A percentile compares a stretch with the other conserved stretches of the same genome.
Evolutionary conservation across 2,797 vertebrate genomes (phyloP).

Genomic region (Cyclura pinguis): DNA sequence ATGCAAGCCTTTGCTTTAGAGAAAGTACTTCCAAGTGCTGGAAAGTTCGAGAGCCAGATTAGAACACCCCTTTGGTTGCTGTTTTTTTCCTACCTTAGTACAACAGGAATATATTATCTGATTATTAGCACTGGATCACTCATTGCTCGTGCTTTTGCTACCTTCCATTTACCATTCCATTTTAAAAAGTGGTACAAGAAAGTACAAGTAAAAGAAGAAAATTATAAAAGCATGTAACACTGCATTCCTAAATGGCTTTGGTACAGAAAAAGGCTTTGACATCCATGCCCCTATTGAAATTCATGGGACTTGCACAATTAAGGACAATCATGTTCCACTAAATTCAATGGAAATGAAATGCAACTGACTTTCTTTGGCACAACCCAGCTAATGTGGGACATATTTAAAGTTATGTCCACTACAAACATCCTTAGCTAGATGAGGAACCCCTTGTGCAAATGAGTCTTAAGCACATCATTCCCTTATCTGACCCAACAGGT

Average conservation of each 20-base stretch:
- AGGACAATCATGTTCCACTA: background rate
- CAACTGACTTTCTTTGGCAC: background rate
- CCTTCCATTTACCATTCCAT: conserved; percentile 63
- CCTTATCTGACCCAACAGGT: background rate
- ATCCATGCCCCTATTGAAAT: background rate
- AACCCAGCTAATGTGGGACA: background rate
- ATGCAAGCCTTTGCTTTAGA: conserved; percentile 38
- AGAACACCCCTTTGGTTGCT: conserved; percentile 9
- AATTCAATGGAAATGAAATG: background rate
- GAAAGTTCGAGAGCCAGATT: conserved; percentile 43
- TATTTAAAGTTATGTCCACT: background rate
- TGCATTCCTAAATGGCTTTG: background rate
- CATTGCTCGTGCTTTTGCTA: conserved; percentile 59
- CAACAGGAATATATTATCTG: conserved; percentile 25
- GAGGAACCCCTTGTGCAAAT: background rate
- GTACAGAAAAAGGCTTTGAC: background rate
- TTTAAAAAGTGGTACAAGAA: conserved; percentile 57
- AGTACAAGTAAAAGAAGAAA: background rate
- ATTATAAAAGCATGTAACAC: background rate
- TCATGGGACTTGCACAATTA: background rate
- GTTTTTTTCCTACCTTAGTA: conserved; percentile 27
- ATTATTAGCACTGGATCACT: conserved; percentile 33
- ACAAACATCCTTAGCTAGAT: background rate
- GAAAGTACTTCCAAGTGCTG: background rate
- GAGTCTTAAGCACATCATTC: background rate